Percentiles rank a stretch among this genome's conserved stretches.
phyloP scores from a whole-genome alignment of 2,113 vertebrate species.

The Rhinopomastus cyanomelas region DNA sequence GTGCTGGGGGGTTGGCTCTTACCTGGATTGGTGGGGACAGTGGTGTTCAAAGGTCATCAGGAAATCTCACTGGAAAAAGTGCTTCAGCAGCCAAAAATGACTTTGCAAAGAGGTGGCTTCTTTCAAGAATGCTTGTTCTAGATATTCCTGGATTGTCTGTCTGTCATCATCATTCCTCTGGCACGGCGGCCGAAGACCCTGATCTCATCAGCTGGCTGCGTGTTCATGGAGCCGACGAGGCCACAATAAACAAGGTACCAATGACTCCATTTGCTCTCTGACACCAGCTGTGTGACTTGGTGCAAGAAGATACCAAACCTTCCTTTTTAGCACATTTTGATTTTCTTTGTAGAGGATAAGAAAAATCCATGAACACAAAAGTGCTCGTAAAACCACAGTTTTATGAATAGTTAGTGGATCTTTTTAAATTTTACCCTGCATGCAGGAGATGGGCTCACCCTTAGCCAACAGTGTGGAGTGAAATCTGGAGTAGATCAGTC shows the following conservation, averaged over 20 bases:
- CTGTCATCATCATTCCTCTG: conserved; percentile 50
- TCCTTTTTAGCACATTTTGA: not conserved
- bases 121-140: conserved; percentile 53
- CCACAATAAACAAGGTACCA: conserved; percentile 87
- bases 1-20: not conserved
- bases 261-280: not conserved
- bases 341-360: not conserved
- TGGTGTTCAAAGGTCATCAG: not conserved
- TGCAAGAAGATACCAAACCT: not conserved
- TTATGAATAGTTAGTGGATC: no score
- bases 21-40: not conserved
- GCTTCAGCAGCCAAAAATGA: not conserved
- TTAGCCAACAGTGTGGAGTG: not conserved
- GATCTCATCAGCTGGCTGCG: conserved; percentile 87
- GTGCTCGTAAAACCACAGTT: not conserved
- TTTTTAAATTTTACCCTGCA: not conserved
- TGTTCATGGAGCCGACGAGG: conserved; percentile 85
- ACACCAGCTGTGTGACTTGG: not conserved
- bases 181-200: conserved; percentile 69
- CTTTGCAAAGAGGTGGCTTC: not conserved
- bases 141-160: conserved; percentile 74
- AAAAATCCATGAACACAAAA: not conserved
- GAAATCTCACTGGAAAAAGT: not conserved
- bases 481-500: not conserved
- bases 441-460: not conserved